Evolutionary conservation across 2,888 invertebrate genomes (phyloP).

Genomic region (Antheraea assamensis): DNA sequence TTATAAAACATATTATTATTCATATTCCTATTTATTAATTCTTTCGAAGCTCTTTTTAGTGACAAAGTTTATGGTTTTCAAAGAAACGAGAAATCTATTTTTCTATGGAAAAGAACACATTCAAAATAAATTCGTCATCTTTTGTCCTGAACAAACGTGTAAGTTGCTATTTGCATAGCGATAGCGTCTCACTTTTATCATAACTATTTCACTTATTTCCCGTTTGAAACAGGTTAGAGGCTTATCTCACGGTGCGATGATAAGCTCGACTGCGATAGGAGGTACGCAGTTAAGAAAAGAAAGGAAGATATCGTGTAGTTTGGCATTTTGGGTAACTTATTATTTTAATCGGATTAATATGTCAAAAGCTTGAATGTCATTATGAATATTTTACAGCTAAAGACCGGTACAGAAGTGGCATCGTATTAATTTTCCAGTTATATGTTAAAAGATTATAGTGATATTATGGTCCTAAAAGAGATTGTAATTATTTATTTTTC

Average conservation of each 20-base stretch:
- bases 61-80: too few relatives aligned
- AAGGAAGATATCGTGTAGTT: slow-evolving; percentile 2
- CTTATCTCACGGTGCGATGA: slow-evolving; percentile 25
- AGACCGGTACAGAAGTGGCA: neutral
- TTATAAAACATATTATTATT: too few relatives aligned
- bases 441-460: neutral
- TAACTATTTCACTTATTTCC: slow-evolving; percentile 28
- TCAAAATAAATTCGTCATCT: neutral
- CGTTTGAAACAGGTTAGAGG: slow-evolving; percentile 24
- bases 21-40: too few relatives aligned
- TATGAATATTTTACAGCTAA: neutral
- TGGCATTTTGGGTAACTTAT: neutral
- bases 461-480: too few relatives aligned
- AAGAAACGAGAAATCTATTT: too few relatives aligned
- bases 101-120: too few relatives aligned
- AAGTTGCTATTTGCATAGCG: slow-evolving; percentile 25
- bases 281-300: neutral
- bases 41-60: too few relatives aligned
- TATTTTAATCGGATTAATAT: neutral
- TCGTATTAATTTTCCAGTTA: neutral
- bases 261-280: slow-evolving; percentile 18
- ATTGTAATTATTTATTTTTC: too few relatives aligned
- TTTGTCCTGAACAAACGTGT: neutral
- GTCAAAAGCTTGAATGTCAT: neutral
- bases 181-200: slow-evolving; percentile 26